Percentiles rank a stretch among this genome's conserved stretches.
Evolutionary conservation across 2,888 invertebrate species (phyloP).

Genomic region (Lobophora halterata): DNA sequence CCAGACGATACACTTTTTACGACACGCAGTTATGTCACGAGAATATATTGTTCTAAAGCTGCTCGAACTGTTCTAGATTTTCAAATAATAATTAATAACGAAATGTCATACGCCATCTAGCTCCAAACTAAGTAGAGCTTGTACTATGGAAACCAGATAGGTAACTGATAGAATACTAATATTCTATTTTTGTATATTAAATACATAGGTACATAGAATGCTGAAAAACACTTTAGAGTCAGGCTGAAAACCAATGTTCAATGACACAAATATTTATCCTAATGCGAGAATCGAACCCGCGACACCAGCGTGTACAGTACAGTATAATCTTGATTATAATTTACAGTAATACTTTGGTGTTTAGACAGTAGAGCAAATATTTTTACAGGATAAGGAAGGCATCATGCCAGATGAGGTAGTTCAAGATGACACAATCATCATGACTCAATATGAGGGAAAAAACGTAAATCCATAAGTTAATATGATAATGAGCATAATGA

Average conservation of each 20-base stretch:
- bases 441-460: constrained; percentile 13
- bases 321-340: too few species aligned
- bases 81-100: constrained; percentile 13
- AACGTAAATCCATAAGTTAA: constrained; percentile 10
- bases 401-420: constrained; percentile 16
- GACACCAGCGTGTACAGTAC: too few species aligned
- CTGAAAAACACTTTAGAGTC: too few species aligned
- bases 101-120: too few species aligned
- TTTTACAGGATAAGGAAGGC: constrained; percentile 22
- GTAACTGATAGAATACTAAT: too few species aligned
- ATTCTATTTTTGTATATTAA: too few species aligned
- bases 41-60: constrained; percentile 43
- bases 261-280: too few species aligned
- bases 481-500: constrained; percentile 2
- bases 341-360: constrained; percentile 17
- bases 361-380: constrained; percentile 16
- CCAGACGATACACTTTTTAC: constrained; percentile 76
- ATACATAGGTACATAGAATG: too few species aligned
- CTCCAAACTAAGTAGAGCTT: too few species aligned
- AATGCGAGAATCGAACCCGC: too few species aligned
- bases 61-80: constrained; percentile 18
- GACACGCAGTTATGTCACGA: constrained; percentile 57
- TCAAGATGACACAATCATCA: constrained; percentile 16
- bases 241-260: too few species aligned
- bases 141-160: too few species aligned